Evolutionary conservation across 2,113 vertebrate genomes (phyloP).

Genomic region (Manacus vitellinus): DNA sequence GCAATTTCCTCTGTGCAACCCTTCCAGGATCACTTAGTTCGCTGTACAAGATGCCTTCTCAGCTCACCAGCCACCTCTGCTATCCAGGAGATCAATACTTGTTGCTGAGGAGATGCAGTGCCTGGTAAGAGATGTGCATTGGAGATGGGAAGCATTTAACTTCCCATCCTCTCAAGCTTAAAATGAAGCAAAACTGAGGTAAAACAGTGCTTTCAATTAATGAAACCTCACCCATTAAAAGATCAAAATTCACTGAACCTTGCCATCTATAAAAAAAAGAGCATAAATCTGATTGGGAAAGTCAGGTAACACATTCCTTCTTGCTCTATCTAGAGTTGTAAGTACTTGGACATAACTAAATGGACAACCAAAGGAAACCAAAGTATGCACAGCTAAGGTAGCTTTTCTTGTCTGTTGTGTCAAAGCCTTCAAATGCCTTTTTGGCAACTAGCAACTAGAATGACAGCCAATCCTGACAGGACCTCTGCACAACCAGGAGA

Average conservation of each 20-base stretch:
- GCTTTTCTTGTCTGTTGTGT: not conserved
- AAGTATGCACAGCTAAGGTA: not conserved
- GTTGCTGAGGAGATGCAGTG: not conserved
- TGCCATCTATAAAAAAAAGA: not conserved
- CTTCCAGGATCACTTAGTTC: not conserved
- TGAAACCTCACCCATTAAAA: not conserved
- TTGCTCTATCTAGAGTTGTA: constrained; percentile 1
- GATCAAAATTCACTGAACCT: not conserved
- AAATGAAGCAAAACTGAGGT: not conserved
- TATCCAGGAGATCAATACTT: not conserved
- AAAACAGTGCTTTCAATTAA: not conserved
- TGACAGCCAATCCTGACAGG: not conserved
- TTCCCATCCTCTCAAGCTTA: not conserved
- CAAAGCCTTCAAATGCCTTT: not conserved
- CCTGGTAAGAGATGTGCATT: not conserved
- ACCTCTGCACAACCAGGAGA: not conserved
- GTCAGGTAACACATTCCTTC: constrained; percentile 12
- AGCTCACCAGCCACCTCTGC: not conserved
- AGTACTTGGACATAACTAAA: constrained; percentile 36
- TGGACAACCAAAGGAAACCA: not conserved
- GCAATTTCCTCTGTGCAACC: not conserved
- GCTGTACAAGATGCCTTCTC: not conserved
- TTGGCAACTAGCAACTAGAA: not conserved
- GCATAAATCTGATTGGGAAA: not conserved
- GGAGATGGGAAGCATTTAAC: not conserved